Evolutionary conservation across 2,888 invertebrate species (phyloP), one percentile per base, ranked within the genome.

Genomic region (Craniophora ligustri): DNA sequence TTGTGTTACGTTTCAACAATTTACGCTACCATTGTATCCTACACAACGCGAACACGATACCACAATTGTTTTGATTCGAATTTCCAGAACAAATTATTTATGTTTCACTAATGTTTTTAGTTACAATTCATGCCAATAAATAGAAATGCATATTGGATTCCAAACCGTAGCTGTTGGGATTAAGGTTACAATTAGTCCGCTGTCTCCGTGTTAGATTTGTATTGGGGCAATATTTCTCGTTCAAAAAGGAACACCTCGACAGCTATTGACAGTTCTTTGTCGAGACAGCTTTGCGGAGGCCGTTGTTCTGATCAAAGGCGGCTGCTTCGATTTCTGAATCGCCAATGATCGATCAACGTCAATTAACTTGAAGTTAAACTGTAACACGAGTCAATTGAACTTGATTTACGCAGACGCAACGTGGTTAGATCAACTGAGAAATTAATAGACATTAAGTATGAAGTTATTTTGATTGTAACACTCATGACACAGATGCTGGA

Each of bases 221-320:
- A 13, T 23, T n/a, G 11, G 6, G 38, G 39, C 35, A 56, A 63
- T 58, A 68, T 64, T 66, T 74, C 55, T 58, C 40, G 38, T 40
- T 64, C 32, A 60, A 66, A 58, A 62, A 51, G 44, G 54, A 65
- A 23, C 49, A 44, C n/a, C 18, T 42, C 28, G 60, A 61, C 57
- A 63, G 70, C 49, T 60, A 72, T 62, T 56, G 72, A 64, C 70
- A 69, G 62, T 53, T 69, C 67, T 67, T 75, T 69, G 67, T 61
- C 47, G 60, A 62, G 46, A 57, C 56, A 61, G 48, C 53, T 55
- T 45, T 19, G 23, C 30, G 34, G 16, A 30, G 49, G 23, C 28
- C 32, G 56, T 19, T 53, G 62, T 53, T 69, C 16, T 35, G 64
- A 72, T 70, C 74, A 70, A 74, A 72, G 56, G 55, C 46, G 23